A percentile compares a stretch with the other conserved stretches of the same genome.
Conservation (phyloP, 2,113 vertebrate genomes). For the Todiramphus saurophagus region DNA sequence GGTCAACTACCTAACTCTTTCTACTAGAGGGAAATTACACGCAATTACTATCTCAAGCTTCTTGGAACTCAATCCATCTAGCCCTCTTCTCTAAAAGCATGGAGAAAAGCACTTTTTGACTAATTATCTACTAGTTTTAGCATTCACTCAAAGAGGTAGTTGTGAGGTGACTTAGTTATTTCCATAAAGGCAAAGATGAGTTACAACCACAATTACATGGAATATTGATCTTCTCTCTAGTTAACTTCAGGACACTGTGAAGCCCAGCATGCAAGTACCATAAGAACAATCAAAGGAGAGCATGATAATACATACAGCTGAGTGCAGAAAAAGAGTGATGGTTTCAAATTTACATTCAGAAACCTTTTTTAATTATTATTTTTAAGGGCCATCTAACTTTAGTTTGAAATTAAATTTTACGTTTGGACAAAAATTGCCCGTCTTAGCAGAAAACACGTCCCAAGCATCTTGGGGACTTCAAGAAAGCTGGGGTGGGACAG, state of each 20-base stretch:
- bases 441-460: neutral
- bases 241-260: neutral
- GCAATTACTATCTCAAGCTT: neutral
- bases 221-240: neutral
- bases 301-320: neutral
- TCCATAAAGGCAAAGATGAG: neutral
- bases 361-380: neutral
- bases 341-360: neutral
- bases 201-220: neutral
- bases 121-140: neutral
- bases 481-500: no score
- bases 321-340: neutral
- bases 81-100: neutral
- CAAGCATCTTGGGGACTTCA: neutral
- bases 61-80: neutral
- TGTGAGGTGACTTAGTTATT: neutral
- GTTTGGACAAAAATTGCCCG: neutral
- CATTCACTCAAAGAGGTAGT: neutral
- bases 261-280: neutral
- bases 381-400: neutral
- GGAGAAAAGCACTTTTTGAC: neutral
- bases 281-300: neutral
- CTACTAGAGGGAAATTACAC: neutral
- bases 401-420: neutral
- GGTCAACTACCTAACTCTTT: neutral